Base-by-base conservation (phyloP, 2,797 vertebrate genomes). In the Brotula barbata region DNA sequence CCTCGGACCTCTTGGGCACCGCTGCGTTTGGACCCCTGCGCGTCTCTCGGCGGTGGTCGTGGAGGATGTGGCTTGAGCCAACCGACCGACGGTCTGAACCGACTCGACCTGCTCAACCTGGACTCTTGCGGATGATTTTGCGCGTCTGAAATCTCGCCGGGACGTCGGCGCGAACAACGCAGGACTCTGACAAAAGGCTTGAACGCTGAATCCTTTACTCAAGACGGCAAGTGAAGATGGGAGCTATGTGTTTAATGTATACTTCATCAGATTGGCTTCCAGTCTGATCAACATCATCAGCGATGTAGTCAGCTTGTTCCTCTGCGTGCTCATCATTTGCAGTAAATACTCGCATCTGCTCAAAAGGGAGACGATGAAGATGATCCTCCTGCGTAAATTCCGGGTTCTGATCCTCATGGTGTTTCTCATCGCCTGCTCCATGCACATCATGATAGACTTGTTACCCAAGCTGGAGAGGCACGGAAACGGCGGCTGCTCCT, bases 401-500 rank as follows among this genome's bases (percentile, higher is more conserved):
- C 93, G 96, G 33, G 92, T 96, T 69, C 75, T 98, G 58, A 94
- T 98, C 77, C 89, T 97, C 56, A 92, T 93, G 92, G 94, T 95
- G 64, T 95, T 98, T 75, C 89, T 98, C 39, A 80, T 95, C 28
- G 95, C 95, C 2, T 96, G 96, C 87, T 96, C 95, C 6, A 91
- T 98, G 93, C 96, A 98, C 89, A 95, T 98, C 40, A 92, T 94
- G 91, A 93, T 98, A 55, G 96, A 98, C 90, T 83, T 98, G 86
- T 80, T 98, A 69, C 96, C 96, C 2, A 93, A 91, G 81, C 92
- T 96, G 90, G 95, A 98, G 89, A 78, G 89, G 50, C 92, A 92
- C 87, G 14, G 78, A 82, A 72, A 71, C 52, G 63, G 81, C 89
- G 92, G 90, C 80, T 96, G 96, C 83, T 94, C 95, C n/a, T 96